Percentiles rank a stretch among this genome's conserved stretches.
phyloP scores from a whole-genome alignment of 2,797 vertebrate genomes.

The Poecilia picta region DNA sequence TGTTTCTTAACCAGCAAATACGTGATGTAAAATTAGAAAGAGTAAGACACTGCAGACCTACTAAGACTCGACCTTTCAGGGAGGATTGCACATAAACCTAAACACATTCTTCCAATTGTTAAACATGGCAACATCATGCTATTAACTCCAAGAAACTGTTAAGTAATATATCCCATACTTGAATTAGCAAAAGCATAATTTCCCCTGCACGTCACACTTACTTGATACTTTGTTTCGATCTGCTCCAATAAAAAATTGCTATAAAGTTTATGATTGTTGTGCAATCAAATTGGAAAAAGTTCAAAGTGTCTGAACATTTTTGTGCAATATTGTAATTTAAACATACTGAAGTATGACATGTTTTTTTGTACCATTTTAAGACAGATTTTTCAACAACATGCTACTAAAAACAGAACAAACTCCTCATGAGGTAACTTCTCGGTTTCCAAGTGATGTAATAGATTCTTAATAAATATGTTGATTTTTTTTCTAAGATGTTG shows the following conservation, averaged over 20 bases:
- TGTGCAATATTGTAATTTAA: not conserved
- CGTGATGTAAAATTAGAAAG: not conserved
- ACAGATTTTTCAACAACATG: conserved; percentile 9
- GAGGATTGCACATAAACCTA: not conserved
- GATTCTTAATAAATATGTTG: conserved; percentile 29
- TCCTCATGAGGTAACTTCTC: conserved; percentile 6
- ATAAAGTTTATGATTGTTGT: not conserved
- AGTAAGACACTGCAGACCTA: not conserved
- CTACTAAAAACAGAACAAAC: conserved; percentile 8
- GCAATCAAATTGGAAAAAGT: not conserved
- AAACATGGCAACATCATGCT: not conserved
- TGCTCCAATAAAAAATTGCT: not conserved
- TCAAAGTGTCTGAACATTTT: not conserved
- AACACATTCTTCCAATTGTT: not conserved
- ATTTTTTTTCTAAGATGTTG: not conserved
- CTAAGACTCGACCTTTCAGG: not conserved
- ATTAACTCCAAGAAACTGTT: not conserved
- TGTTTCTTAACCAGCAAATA: not conserved
- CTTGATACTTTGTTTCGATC: not conserved
- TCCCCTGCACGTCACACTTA: not conserved
- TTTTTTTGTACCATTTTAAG: conserved; percentile 11
- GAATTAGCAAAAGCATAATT: not conserved
- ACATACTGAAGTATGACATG: conserved; percentile 17
- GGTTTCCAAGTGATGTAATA: conserved; percentile 33
- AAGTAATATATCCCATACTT: not conserved